A percentile compares a stretch with the other conserved stretches of the same genome.
phyloP scores from a whole-genome alignment of 2,888 invertebrate species.

The Trichopoda pennipes region DNA sequence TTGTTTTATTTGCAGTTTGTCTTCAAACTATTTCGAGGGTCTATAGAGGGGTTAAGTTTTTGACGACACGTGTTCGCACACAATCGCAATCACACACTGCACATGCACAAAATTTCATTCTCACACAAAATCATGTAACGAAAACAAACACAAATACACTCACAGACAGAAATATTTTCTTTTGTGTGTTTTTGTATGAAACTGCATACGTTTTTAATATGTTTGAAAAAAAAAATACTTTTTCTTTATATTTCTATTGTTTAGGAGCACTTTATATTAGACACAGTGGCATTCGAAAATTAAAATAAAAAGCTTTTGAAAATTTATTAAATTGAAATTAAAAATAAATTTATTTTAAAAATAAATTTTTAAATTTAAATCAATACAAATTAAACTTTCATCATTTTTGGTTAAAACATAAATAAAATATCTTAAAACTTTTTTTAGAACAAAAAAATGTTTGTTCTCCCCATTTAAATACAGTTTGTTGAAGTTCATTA shows the following conservation, averaged over 20 bases:
- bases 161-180: too few relatives aligned
- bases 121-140: background rate
- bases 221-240: conserved; percentile 14
- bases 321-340: too few relatives aligned
- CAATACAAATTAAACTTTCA: too few relatives aligned
- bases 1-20: conserved; percentile 39
- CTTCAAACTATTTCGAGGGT: conserved; percentile 42
- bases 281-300: conserved; percentile 5
- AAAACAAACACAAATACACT: background rate
- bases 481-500: too few relatives aligned
- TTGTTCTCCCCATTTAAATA: too few relatives aligned
- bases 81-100: conserved; percentile 71
- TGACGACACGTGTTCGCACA: conserved; percentile 78
- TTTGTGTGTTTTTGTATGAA: conserved; percentile 37
- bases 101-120: conserved; percentile 12
- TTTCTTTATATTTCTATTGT: conserved; percentile 3
- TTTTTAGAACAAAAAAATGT: too few relatives aligned
- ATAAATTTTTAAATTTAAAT: too few relatives aligned
- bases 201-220: conserved; percentile 46
- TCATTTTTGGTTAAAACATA: too few relatives aligned
- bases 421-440: too few relatives aligned
- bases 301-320: background rate
- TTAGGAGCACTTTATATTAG: background rate
- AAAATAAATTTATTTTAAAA: background rate
- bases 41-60: conserved; percentile 41